Base-by-base conservation (phyloP, 37 sponge, comb jelly and placozoan species). In the Eunapius fragilis region DNA sequence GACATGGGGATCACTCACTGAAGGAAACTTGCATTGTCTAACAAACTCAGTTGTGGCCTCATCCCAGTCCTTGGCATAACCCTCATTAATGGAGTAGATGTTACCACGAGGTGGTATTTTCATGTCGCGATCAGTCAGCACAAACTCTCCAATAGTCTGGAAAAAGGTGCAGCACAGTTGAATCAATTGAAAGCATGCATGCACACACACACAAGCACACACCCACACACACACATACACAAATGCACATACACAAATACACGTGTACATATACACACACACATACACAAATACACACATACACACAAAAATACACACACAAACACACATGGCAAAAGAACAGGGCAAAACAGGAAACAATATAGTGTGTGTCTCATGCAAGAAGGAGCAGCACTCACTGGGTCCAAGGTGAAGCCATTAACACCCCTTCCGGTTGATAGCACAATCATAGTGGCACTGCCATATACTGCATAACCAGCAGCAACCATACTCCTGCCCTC, bases 371-470 rank as follows among this genome's bases (percentile, higher is more conserved):
- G 58, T 12, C 68, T 67, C 36, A 24, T 25, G 33, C 4, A 25
- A 19, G 38, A 14, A 31, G n/a, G n/a, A 5, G 28, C 9, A 71
- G 24, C 14, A 75, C 92, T 94, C 48, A 96, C 97, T 25, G 99
- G 96, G 80, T 99, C 99, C 25, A 99, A 94, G 68, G 99, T 99
- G 85, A 99, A 99, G 36, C 99, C 99, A 90, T 97, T 90, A 14
- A 97, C 96, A 25, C 94, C 93, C 41, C 81, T 85, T 0, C 99
- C 99, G 58, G 98, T 99, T 17, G 95, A 96, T 30, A 99, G 80
- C 17, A 99, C 99, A 31, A 99, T 88, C 99, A 99, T 99, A 28
- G 96, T 95, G 31, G 96, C 99, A 89, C 95, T 97, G 37, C 99
- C 99, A 72, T 97, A 99, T 24, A 99, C 87, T 31, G 98, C 94